Base-by-base conservation (phyloP, 2,797 vertebrate species). In the Enteromius radiatus region DNA sequence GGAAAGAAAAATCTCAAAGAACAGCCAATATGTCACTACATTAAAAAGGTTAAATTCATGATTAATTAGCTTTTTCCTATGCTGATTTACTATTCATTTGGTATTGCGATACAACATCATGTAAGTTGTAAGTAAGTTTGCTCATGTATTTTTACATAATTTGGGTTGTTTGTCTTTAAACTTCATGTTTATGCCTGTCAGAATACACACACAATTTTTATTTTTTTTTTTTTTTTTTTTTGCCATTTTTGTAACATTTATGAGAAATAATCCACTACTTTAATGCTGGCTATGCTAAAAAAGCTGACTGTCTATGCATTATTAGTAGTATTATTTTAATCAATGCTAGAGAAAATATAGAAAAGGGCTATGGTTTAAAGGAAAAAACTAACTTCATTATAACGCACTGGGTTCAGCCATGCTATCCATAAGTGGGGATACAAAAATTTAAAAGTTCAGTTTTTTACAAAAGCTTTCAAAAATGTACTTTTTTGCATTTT, bases 1-100 rank as follows among this genome's bases (percentile, higher is more conserved):
- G 68, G 23, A 70, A 49, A 45, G 11, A 7, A 70, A 71, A 71
- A 71, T 28, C 11, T 26, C 31, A 75, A 76, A 56, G 23, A 43
- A 41, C 14, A 76, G 21, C n/a, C n/a, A 59, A 33, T 21, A 59
- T 15, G 14, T 59, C 33, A 41, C 7, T 38, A 26, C 21, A 41
- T n/a, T 4, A 14, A 36, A 47, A 52, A 75, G 49, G 11, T 26
- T 56, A 7, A 59, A 36, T n/a, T 59, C 14, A 61, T 61, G 9
- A 59, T 61, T 28, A 26, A 76, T 38, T 15, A 28, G 1, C 33
- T 43, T 15, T 15, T 59, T 8, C 36, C 61, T 12, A 38, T 56
- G 10, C 11, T 8, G 31, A 76, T 61, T 61, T 76, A 43, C 36
- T 43, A 43, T 59, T 76, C 2, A 61, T 26, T 76, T 59, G 31